Conservation (phyloP, 2,113 vertebrate species). For the Halichoeres trimaculatus region DNA sequence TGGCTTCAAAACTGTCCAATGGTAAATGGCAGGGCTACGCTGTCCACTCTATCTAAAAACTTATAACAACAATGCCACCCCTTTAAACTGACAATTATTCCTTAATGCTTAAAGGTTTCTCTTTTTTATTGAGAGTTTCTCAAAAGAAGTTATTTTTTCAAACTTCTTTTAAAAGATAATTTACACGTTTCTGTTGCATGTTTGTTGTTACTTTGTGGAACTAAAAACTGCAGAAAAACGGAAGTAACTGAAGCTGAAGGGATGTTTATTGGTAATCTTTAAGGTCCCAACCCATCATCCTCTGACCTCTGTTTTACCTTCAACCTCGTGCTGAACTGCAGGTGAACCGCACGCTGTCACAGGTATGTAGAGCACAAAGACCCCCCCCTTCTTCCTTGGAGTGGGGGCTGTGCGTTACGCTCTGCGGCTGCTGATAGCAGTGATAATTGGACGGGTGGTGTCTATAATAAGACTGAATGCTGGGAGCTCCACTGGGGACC, state of each 20-base stretch:
- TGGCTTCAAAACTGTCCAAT: too few species aligned
- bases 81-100: too few species aligned
- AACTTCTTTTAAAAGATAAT: too few species aligned
- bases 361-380: conserved; percentile 49
- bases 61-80: too few species aligned
- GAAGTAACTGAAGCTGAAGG: neutral
- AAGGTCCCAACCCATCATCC: neutral
- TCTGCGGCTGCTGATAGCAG: conserved; percentile 52
- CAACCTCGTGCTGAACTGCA: conserved; percentile 37
- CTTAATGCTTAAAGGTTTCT: too few species aligned
- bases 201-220: neutral
- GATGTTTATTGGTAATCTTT: neutral
- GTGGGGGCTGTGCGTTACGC: conserved; percentile 14
- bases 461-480: conserved; percentile 80
- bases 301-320: conserved; percentile 36
- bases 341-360: conserved; percentile 15
- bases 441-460: conserved; percentile 79
- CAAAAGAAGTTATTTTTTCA: too few species aligned
- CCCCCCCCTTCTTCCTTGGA: neutral
- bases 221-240: neutral
- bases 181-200: too few species aligned
- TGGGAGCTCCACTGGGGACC: conserved; percentile 71
- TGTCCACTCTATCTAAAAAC: too few species aligned
- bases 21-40: too few species aligned
- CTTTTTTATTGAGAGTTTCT: too few species aligned